phyloP scores from a whole-genome alignment of 2,888 invertebrate genomes.

The Dryococelus australis region DNA sequence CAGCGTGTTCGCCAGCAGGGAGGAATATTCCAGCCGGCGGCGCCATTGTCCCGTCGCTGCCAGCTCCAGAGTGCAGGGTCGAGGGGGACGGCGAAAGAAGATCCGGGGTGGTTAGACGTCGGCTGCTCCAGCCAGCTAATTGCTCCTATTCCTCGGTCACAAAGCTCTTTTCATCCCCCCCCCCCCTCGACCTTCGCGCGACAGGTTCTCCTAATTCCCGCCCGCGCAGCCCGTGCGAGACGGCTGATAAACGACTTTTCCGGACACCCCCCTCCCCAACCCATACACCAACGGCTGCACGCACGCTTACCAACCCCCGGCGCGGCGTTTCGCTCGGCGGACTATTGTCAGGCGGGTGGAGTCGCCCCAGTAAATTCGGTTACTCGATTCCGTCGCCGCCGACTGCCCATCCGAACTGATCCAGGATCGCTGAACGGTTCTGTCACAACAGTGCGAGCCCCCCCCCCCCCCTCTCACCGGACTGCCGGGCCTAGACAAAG shows the following conservation, averaged over 20 bases:
- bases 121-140: slow-evolving; percentile 9
- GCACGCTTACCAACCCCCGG: not conserved
- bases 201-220: not conserved
- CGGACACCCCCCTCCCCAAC: not conserved
- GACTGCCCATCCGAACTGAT: too few relatives aligned
- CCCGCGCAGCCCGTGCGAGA: not conserved
- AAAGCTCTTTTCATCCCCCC: not conserved
- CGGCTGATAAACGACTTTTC: not conserved
- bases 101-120: not conserved
- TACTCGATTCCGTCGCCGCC: not conserved
- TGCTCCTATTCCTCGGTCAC: slow-evolving; percentile 16
- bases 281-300: too few relatives aligned
- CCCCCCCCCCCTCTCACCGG: not conserved
- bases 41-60: too few relatives aligned
- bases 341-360: not conserved
- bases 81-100: not conserved
- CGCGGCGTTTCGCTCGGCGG: not conserved
- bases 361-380: not conserved
- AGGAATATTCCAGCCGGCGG: not conserved
- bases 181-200: not conserved
- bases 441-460: not conserved
- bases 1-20: not conserved
- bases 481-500: too few relatives aligned
- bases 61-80: not conserved
- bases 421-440: not conserved